Percentiles rank a stretch among this genome's conserved stretches.
Evolutionary conservation across 2,888 invertebrate genomes (phyloP).

Genomic region (Patella depressa): DNA sequence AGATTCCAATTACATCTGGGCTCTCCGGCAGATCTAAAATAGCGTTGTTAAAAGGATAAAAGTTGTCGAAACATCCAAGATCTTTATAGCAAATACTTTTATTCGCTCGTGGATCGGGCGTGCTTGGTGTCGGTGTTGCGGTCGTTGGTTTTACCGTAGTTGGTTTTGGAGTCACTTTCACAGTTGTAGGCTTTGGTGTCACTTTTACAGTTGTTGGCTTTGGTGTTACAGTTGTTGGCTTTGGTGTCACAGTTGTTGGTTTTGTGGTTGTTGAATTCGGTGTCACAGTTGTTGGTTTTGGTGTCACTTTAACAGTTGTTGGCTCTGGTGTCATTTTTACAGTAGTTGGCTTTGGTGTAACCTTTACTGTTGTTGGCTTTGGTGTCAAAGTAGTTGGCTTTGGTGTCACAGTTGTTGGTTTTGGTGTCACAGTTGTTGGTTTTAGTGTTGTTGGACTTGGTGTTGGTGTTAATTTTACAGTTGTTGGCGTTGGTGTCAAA

Average conservation of each 20-base stretch:
- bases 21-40: constrained; percentile 46
- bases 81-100: constrained; percentile 48
- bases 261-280: too few species aligned
- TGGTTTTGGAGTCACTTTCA: background rate
- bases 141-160: background rate
- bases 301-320: too few species aligned
- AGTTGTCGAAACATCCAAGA: constrained; percentile 59
- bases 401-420: too few species aligned
- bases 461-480: too few species aligned
- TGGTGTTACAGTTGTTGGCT: background rate
- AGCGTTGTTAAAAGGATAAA: constrained; percentile 56
- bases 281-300: too few species aligned
- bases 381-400: too few species aligned
- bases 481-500: too few species aligned
- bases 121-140: background rate
- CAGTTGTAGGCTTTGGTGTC: background rate
- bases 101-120: constrained; percentile 13
- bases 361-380: too few species aligned
- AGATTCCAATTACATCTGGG: constrained; percentile 73
- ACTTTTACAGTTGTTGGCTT: background rate
- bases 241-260: background rate
- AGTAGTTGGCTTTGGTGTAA: too few species aligned
- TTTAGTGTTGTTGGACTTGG: too few species aligned
- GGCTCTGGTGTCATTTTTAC: too few species aligned
- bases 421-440: too few species aligned